phyloP scores from a whole-genome alignment of 2,888 invertebrate genomes.

The Branchellion lobata region DNA sequence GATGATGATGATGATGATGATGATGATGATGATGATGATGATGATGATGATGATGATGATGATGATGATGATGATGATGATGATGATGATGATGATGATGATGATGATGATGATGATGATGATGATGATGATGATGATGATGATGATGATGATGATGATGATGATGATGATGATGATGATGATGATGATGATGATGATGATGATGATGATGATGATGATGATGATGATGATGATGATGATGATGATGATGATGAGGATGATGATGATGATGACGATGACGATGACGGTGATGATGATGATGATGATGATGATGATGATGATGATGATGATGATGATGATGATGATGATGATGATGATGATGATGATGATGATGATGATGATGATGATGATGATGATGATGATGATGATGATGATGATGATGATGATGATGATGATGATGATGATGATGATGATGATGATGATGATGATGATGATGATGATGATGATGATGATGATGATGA shows the following conservation, averaged over 20 bases:
- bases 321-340: conserved; percentile 30
- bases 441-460: background rate
- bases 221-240: conserved; percentile 30
- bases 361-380: conserved; percentile 8
- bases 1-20: conserved; percentile 32
- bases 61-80: conserved; percentile 35
- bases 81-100: conserved; percentile 42
- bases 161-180: conserved; percentile 37
- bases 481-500: conserved; percentile 38
- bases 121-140: conserved; percentile 37
- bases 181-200: conserved; percentile 30
- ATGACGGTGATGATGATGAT: conserved; percentile 26
- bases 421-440: conserved; percentile 8
- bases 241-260: conserved; percentile 16
- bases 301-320: conserved; percentile 15
- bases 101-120: conserved; percentile 28
- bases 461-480: conserved; percentile 41
- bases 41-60: background rate
- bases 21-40: conserved; percentile 32
- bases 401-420: conserved; percentile 4
- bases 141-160: conserved; percentile 33
- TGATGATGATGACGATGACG: conserved; percentile 12
- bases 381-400: background rate
- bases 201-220: conserved; percentile 38
- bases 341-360: conserved; percentile 7